phyloP scores from a whole-genome alignment of 2,888 invertebrate genomes.

The Eupithecia exiguata region DNA sequence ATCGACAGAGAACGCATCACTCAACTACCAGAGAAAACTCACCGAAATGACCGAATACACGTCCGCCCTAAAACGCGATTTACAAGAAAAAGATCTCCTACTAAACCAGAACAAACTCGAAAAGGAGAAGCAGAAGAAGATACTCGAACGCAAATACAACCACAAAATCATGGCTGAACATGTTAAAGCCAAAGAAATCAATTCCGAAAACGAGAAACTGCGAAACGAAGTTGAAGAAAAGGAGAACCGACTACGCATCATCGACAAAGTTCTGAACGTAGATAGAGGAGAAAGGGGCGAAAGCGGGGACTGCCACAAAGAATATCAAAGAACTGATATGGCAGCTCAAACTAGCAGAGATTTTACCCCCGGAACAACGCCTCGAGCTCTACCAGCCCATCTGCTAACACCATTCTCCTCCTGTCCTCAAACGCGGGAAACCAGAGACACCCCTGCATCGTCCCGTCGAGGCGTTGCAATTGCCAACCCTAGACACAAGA shows the following conservation, averaged over 20 bases:
- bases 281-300: slow-evolving; percentile 58
- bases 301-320: slow-evolving; percentile 52
- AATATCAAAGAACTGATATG: slow-evolving; percentile 59
- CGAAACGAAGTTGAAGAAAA: slow-evolving; percentile 73
- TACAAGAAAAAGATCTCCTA: slow-evolving; percentile 86
- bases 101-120: slow-evolving; percentile 86
- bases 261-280: slow-evolving; percentile 67
- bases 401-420: slow-evolving; percentile 74
- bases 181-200: slow-evolving; percentile 89
- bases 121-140: slow-evolving; percentile 85
- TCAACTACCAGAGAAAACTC: slow-evolving; percentile 85
- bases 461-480: slow-evolving; percentile 86
- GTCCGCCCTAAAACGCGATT: slow-evolving; percentile 83
- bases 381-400: slow-evolving; percentile 76
- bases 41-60: slow-evolving; percentile 86
- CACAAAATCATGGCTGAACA: slow-evolving; percentile 88
- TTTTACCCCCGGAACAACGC: slow-evolving; percentile 76
- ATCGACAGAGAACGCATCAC: slow-evolving; percentile 86
- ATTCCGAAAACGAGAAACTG: slow-evolving; percentile 67
- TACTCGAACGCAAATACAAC: slow-evolving; percentile 83
- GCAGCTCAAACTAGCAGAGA: slow-evolving; percentile 73
- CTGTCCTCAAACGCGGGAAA: slow-evolving; percentile 55
- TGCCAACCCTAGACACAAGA: slow-evolving; percentile 88
- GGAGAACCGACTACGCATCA: slow-evolving; percentile 75
- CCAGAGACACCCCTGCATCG: slow-evolving; percentile 64